phyloP scores from a whole-genome alignment of 2,888 invertebrate species.

The Lumbricus terrestris region DNA sequence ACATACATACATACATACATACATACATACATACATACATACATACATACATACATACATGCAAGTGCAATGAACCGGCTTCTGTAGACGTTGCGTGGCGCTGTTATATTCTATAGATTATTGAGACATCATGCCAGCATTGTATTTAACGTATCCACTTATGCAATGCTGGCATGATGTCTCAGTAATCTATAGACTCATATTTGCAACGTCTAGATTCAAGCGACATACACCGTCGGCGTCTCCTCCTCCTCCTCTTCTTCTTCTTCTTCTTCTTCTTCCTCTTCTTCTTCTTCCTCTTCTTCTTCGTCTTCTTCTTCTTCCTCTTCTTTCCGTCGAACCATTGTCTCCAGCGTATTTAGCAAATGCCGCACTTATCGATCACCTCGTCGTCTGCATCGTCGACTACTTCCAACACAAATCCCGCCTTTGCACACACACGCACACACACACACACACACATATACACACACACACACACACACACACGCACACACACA shows the following conservation, averaged over 20 bases:
- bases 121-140: too few species aligned
- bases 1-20: constrained; percentile 11
- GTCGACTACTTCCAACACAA: neutral
- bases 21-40: neutral
- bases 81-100: neutral
- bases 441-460: too few species aligned
- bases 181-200: neutral
- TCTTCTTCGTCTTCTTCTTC: too few species aligned
- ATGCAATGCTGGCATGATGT: too few species aligned
- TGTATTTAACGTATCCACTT: too few species aligned
- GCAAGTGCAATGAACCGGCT: neutral
- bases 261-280: too few species aligned
- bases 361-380: neutral
- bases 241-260: too few species aligned
- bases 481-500: too few species aligned
- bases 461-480: too few species aligned
- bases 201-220: neutral
- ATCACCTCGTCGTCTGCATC: neutral
- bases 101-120: too few species aligned
- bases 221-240: neutral
- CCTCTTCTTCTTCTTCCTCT: too few species aligned
- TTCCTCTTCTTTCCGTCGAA: neutral
- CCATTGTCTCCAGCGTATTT: neutral
- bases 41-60: too few species aligned
- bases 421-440: neutral